A percentile compares a stretch with the other conserved stretches of the same genome.
Evolutionary conservation across 2,888 invertebrate genomes (phyloP).

Genomic region (Chloroclysta siterata): DNA sequence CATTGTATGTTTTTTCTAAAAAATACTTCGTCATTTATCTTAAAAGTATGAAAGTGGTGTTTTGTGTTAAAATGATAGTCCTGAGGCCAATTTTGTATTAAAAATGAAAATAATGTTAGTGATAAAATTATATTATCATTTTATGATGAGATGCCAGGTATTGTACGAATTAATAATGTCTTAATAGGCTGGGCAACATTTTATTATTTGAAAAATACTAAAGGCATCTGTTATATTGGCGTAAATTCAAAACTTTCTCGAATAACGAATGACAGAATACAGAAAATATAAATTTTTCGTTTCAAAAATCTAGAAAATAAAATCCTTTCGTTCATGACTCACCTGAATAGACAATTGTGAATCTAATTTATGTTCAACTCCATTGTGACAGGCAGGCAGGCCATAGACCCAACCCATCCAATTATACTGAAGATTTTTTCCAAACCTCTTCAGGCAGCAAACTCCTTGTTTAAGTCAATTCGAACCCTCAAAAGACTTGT

Average conservation of each 20-base stretch:
- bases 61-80: neutral
- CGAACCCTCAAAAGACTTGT: conserved; percentile 23
- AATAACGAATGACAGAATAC: too few species aligned
- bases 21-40: neutral
- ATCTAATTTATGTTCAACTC: neutral
- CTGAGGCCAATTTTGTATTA: too few species aligned
- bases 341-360: neutral
- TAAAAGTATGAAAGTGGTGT: neutral
- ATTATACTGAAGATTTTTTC: conserved; percentile 29
- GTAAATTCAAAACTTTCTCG: too few species aligned
- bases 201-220: too few species aligned
- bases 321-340: too few species aligned
- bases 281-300: neutral
- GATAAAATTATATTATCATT: too few species aligned
- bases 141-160: too few species aligned
- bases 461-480: conserved; percentile 33
- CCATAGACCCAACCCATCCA: conserved; percentile 16
- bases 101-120: too few species aligned
- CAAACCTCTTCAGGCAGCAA: conserved; percentile 30
- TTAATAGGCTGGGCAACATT: too few species aligned
- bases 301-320: neutral
- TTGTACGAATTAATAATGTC: too few species aligned
- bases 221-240: too few species aligned
- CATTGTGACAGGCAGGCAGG: conserved; percentile 13
- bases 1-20: neutral